A percentile compares a stretch with the other conserved stretches of the same genome.
phyloP scores from a whole-genome alignment of 2,888 invertebrate genomes.

The Leptopilina syphax region DNA sequence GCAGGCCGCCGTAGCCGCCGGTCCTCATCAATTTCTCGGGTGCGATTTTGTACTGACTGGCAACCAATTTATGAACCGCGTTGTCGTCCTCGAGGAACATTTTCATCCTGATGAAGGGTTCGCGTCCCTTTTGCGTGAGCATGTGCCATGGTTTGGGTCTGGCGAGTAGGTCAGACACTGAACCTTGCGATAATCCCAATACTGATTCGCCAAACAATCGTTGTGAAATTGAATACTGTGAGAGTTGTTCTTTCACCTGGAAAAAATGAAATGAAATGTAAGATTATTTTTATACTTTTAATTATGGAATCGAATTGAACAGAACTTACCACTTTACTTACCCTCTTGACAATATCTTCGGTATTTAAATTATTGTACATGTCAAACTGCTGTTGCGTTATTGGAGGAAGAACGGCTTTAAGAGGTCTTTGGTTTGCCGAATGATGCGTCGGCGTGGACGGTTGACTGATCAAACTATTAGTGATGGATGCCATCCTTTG shows the following conservation, averaged over 20 bases:
- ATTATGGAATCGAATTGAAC: background rate
- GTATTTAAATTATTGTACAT: conserved; percentile 98
- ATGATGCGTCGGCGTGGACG: conserved; percentile 91
- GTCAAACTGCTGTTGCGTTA: conserved; percentile 99
- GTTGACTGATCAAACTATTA: conserved; percentile 95
- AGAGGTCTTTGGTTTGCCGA: conserved; percentile 91
- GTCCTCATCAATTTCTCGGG: conserved; percentile 98
- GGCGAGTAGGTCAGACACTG: conserved; percentile 97
- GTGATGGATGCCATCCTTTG: conserved; percentile 99
- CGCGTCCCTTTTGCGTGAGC: conserved; percentile 97
- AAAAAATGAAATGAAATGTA: conserved; percentile 48
- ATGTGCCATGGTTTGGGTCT: conserved; percentile 99
- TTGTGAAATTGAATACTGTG: conserved; percentile 98
- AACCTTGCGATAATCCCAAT: conserved; percentile 96
- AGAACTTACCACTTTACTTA: conserved; percentile 64
- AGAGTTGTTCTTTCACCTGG: conserved; percentile 93
- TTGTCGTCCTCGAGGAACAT: conserved; percentile 98
- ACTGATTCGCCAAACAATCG: conserved; percentile 98
- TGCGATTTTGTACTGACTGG: conserved; percentile 98
- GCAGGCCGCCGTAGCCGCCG: conserved; percentile 92
- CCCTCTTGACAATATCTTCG: conserved; percentile 97
- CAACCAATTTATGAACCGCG: conserved; percentile 95
- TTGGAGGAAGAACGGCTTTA: conserved; percentile 97
- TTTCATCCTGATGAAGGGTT: conserved; percentile 98
- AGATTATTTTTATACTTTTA: conserved; percentile 45